Evolutionary conservation across 30 jellyfish, hydroid and myxozoan genomes (phyloP).

Genomic region (Chironex yamaguchii): DNA sequence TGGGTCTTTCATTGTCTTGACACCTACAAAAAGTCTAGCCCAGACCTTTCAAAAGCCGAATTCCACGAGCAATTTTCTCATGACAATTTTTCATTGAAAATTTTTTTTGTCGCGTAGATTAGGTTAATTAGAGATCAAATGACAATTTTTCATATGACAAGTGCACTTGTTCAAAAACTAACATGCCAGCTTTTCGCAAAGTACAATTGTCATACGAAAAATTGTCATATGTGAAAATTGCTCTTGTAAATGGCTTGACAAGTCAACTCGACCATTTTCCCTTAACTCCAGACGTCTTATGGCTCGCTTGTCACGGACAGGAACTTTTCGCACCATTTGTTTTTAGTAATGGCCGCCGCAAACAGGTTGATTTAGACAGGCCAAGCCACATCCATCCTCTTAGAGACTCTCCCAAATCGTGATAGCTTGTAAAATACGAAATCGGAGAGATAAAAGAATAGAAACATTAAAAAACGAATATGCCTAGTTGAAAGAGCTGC

Average conservation of each 20-base stretch:
- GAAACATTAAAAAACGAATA: slow-evolving; percentile 11
- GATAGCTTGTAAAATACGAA: slow-evolving; percentile 35
- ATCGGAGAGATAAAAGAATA: slow-evolving; percentile 23
- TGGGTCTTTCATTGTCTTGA: no score
- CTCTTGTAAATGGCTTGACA: no score
- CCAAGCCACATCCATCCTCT: slow-evolving; percentile 10
- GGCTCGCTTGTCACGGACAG: not conserved
- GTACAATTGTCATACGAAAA: not conserved
- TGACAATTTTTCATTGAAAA: no score
- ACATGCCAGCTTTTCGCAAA: slow-evolving; percentile 10
- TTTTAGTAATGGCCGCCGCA: slow-evolving; percentile 17
- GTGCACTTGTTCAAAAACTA: no score
- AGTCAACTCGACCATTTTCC: slow-evolving; percentile 30
- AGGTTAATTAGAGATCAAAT: no score
- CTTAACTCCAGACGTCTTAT: slow-evolving; percentile 22
- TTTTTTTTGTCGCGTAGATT: no score
- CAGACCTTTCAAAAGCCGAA: no score
- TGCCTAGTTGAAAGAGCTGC: slow-evolving; percentile 1
- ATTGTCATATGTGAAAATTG: not conserved
- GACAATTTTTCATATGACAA: no score
- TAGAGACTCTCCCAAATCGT: slow-evolving; percentile 19
- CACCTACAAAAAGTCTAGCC: no score
- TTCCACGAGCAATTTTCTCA: no score
- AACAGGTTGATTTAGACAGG: slow-evolving; percentile 12
- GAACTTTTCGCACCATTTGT: slow-evolving; percentile 8